Evolutionary conservation across 2,113 vertebrate species (phyloP), one percentile per base, ranked within the genome.

Genomic region (Mobula hypostoma): DNA sequence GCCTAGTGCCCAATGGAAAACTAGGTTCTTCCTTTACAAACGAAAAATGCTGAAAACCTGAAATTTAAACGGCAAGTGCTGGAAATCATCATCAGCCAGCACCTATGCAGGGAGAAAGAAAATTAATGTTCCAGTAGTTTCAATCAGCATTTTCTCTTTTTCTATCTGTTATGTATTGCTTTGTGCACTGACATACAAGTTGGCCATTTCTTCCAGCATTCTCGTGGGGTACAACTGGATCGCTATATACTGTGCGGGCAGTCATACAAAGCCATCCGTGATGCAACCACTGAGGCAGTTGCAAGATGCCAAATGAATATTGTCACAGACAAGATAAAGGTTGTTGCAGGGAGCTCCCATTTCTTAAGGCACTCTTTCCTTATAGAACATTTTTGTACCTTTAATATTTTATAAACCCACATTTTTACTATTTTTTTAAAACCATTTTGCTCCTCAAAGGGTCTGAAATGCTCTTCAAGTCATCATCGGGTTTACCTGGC

Each of bases 171-270:
- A 7, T 88, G 58, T 36, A 19, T 68, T 66, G n/a, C 63, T 88
- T 32, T 17, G 58, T 68, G 19, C 66, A 17, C 85, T 90, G 61
- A 90, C 61, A 6, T 32, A 29, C 27, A 0, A 17, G 7, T 8
- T 9, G 76, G 17, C 24, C n/a, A 19, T 29, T 11, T 94, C 56
- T 94, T 8, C 32, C 74, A 95, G 97, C 95, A 72, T n/a, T 19
- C 5, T 32, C 7, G 92, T 78, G 94, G 63, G 7, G 36, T 88
- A 0, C 94, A 94, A 0, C 66, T 96, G 95, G 97, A 97, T 94
- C 94, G 63, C 66, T 97, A 96, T 95, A 95, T 97, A 36, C 96
- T 96, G 95, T 96, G 95, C 1, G 96, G 96, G 29, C 3, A 32
- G 29, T 0, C 83, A 0, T 97, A 97, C 95, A 76, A 78, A 72